A percentile compares a stretch with the other conserved stretches of the same genome.
Conservation (phyloP, 2,113 vertebrate genomes). For the Connochaetes taurinus region DNA sequence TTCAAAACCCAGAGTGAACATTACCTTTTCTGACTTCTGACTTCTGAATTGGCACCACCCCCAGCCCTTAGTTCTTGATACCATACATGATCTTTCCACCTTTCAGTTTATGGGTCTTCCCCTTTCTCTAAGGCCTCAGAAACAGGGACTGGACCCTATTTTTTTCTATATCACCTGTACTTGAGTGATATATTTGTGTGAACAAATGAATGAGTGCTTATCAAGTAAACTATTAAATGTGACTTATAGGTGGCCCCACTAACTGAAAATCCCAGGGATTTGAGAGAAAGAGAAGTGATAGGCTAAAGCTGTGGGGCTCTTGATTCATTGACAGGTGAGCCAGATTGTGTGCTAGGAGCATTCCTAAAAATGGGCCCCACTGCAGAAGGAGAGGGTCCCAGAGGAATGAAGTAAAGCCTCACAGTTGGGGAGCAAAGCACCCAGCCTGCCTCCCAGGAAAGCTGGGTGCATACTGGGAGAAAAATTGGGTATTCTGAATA, state of each 20-base stretch:
- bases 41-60: neutral
- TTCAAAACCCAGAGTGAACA: neutral
- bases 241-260: neutral
- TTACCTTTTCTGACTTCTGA: neutral
- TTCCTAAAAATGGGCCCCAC: neutral
- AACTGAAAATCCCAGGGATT: neutral
- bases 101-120: neutral
- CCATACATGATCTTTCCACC: neutral
- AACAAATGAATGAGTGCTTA: neutral
- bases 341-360: neutral
- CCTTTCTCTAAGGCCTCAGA: neutral
- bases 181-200: neutral
- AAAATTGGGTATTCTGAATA: neutral
- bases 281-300: neutral
- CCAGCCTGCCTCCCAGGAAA: neutral
- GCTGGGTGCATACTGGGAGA: neutral
- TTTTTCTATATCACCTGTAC: neutral
- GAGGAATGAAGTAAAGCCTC: neutral
- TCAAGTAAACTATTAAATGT: neutral
- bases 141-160: neutral
- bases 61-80: neutral
- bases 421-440: neutral
- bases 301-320: neutral
- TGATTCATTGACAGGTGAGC: neutral
- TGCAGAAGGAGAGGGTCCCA: too few relatives aligned